These are phyloP conservation scores for Lucilia cuprina DNA, from an alignment of 1,140 invertebrate species.

Conservation along the genomic window DNA sequence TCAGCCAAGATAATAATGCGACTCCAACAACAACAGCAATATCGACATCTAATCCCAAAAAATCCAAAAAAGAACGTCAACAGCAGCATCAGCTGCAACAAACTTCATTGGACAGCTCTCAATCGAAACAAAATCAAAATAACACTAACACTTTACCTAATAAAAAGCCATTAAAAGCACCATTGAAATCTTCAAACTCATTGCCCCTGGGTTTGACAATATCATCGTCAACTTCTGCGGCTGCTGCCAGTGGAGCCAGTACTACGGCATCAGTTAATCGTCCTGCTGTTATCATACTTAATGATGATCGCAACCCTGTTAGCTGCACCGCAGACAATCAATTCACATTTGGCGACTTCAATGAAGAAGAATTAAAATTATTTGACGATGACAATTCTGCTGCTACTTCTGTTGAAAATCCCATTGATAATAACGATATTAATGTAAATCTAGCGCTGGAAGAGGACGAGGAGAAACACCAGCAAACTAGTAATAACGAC, in stretches of 20 bases:
- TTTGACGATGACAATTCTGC: slow-evolving; percentile 46
- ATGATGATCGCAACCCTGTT: slow-evolving; percentile 62
- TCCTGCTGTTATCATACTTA: slow-evolving; percentile 70
- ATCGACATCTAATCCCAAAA: slow-evolving; percentile 38
- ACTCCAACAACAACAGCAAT: background rate
- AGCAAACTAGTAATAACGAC: background rate
- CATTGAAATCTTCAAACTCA: slow-evolving; percentile 41
- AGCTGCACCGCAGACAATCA: slow-evolving; percentile 49
- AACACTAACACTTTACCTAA: background rate
- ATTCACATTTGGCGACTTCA: slow-evolving; percentile 61
- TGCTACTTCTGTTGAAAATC: background rate
- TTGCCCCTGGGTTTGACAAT: slow-evolving; percentile 43
- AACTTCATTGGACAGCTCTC: background rate
- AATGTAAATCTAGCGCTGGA: background rate
- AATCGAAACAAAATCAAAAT: background rate
- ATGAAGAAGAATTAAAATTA: slow-evolving; percentile 59
- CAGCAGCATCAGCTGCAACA: slow-evolving; percentile 16
- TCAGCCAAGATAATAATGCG: slow-evolving; percentile 18
- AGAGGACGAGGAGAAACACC: background rate
- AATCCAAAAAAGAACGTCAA: slow-evolving; percentile 14
- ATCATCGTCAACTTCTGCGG: slow-evolving; percentile 13
- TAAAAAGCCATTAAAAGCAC: background rate
- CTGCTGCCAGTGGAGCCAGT: background rate
- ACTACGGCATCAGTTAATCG: slow-evolving; percentile 47
- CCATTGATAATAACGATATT: background rate